These are phyloP conservation scores for Lasiommata megera DNA, from an alignment of 2,888 invertebrate genomes.

Conservation along the genomic window DNA sequence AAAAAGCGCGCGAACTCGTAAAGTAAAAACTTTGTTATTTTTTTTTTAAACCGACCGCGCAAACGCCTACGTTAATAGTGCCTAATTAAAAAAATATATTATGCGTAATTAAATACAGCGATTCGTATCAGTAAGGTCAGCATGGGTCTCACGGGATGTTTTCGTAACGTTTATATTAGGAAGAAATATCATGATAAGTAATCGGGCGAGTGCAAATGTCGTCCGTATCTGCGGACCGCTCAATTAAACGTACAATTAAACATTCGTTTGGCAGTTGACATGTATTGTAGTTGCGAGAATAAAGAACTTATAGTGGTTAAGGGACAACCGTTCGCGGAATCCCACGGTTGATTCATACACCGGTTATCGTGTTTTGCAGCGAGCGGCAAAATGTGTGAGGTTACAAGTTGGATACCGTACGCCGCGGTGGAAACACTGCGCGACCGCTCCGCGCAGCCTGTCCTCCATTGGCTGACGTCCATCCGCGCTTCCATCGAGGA, in stretches of 20 bases:
- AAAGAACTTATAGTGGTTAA: constrained; percentile 40
- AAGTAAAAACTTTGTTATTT: constrained; percentile 29
- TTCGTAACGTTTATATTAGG: constrained; percentile 53
- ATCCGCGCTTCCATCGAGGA: constrained; percentile 67
- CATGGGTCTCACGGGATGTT: constrained; percentile 45
- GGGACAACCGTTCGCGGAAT: constrained; percentile 68
- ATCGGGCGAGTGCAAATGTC: constrained; percentile 76
- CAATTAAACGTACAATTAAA: constrained; percentile 35
- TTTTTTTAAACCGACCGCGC: constrained; percentile 24
- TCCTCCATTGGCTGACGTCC: constrained; percentile 68
- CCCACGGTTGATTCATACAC: constrained; percentile 73
- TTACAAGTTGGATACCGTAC: constrained; percentile 77
- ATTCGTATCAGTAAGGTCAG: constrained; percentile 55
- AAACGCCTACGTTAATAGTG: constrained; percentile 11
- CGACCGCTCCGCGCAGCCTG: constrained; percentile 58
- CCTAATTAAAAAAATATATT: constrained; percentile 21
- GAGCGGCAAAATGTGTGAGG: constrained; percentile 61
- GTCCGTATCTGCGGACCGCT: constrained; percentile 34
- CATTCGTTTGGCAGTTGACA: constrained; percentile 35
- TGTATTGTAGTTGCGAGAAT: constrained; percentile 21
- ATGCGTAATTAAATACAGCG: constrained; percentile 29
- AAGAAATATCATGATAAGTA: constrained; percentile 66
- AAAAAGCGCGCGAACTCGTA: constrained; percentile 58
- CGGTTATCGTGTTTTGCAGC: constrained; percentile 67
- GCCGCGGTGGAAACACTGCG: constrained; percentile 71